Evolutionary conservation across 2,113 vertebrate species (phyloP), one percentile per base, ranked within the genome.

Genomic region (Anolis sagrei): DNA sequence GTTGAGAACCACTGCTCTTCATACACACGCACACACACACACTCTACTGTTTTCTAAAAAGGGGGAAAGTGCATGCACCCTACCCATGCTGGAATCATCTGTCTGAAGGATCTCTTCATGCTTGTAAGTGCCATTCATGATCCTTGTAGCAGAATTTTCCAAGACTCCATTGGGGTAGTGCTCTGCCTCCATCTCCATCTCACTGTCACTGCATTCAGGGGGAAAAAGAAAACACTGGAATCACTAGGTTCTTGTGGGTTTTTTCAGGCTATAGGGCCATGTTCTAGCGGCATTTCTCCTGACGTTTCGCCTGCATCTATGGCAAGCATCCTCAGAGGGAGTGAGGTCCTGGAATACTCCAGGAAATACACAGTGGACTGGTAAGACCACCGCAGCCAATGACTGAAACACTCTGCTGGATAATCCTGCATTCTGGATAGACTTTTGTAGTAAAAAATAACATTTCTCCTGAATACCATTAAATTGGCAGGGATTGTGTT

Each of bases 161-260:
- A 98, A 93, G 54, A 99, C 97, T 27, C 98, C 98, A 0, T 99
- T 99, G 90, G 97, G 98, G 84, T 99, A 99, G 93, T 99, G 98
- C 86, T 99, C 98, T 10, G 97, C 97, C 84, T 99, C 98, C 75
- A 99, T 98, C 94, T 99, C 98, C 98, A 99, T 99, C 94, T 99
- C 98, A 2, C 98, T 99, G 94, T 99, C 98, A 85, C 98, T 99
- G 90, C 54, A 36, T 54, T 21, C 16, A 86, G 85, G 68, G 62
- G 18, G 62, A 58, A 34, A 82, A 34, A 80, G 44, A 83, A 85
- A 89, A 49, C 29, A 21, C 84, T 85, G 32, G n/a, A n/a, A n/a
- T n/a, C n/a, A n/a, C n/a, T n/a, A n/a, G n/a, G n/a, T n/a, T n/a
- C n/a, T n/a, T n/a, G n/a, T n/a, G n/a, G n/a, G n/a, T n/a, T n/a